Base-by-base conservation (phyloP, 2,113 vertebrate genomes). In the Chascanopsetta lugubris region DNA sequence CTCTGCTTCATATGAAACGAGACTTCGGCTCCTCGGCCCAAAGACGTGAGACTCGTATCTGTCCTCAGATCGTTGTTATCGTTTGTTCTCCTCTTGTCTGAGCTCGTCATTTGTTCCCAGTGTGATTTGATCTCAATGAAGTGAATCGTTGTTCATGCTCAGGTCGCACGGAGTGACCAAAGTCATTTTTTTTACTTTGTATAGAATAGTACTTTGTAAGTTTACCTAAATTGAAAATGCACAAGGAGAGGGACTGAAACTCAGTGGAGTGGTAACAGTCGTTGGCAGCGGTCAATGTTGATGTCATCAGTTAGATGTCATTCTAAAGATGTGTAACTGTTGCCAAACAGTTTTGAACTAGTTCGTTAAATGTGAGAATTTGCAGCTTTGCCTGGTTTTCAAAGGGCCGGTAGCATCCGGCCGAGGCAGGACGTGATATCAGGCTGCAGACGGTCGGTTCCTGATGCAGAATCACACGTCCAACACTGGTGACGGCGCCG, bases 401-500 rank as follows among this genome's bases (percentile, higher is more conserved):
- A 46, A 18, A 22, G 21, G 20, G 26, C 22, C 4, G 29, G 1
- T 21, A 8, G 22, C 18, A 22, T 8, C 43, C 18, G 1, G 3
- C 20, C 5, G 29, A 36, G 34, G 48, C 55, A 38, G 40, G 8
- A 56, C 55, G 61, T 34, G 20, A 15, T 40, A 32, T 15, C 53
- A 43, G 45, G 47, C 57, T 22, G 46, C 68, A 54, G 62, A 17
- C 15, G 24, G 62, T 62, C 76, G 72, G 46, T 72, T 66, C 47
- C 54, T 61, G n/a, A 65, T 67, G n/a, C n/a, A n/a, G n/a, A n/a
- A 69, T 79, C 61, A 21, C 25, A 58, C 67, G 60, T 78, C 58
- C 61, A 27, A 71, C 42, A 65, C 69, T 17, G 78, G 6, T 77
- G 68, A 69, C 65, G 40, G 12, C 22, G 38, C 72, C 53, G 75